Base-by-base conservation (phyloP, 2,888 invertebrate species). In the Aricia artaxerxes region DNA sequence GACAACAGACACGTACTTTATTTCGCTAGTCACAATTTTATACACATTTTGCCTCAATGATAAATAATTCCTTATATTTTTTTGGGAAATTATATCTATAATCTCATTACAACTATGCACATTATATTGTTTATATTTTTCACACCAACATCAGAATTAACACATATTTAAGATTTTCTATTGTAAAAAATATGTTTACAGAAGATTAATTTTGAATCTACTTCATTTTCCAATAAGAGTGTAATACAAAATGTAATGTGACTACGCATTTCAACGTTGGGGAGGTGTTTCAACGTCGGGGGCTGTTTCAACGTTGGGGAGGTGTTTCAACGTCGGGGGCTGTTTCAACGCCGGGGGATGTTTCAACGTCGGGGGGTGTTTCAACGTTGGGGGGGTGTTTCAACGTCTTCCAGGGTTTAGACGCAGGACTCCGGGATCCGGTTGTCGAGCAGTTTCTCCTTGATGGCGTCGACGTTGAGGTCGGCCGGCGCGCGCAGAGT, bases 391-490 rank as follows among this genome's bases (percentile, higher is more conserved):
- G 24, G 24, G 9, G 24, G 64, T 31, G 64, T 64, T 24, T 31
- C 64, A 4, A 24, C 4, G 11, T 64, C 64, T 57, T 57, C 57
- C 57, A 73, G 57, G 49, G 13, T 35, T 49, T 97, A 98, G 87
- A 98, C 98, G 94, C 97, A 98, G 89, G 97, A 97, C 92, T 98
- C 98, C 73, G 98, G 98, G 88, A 98, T 96, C 88, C 97, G 96
- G 89, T 97, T 97, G 87, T 97, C 97, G 95, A 97, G 97, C 82
- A 98, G 96, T 88, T 97, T 96, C 91, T 97, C 97, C 91, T 97
- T 98, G 91, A 98, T 97, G 87, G 97, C 97, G 90, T 97, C 96
- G 80, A 97, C 97, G 92, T 97, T 97, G 86, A 97, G 96, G 86
- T 92, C 92, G 76, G 90, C 87, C 77, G 92, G 88, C 38, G 83